These are phyloP conservation scores for Melanotaenia pygmaea DNA, from an alignment of 2,797 vertebrate species.

Conservation along the genomic window DNA sequence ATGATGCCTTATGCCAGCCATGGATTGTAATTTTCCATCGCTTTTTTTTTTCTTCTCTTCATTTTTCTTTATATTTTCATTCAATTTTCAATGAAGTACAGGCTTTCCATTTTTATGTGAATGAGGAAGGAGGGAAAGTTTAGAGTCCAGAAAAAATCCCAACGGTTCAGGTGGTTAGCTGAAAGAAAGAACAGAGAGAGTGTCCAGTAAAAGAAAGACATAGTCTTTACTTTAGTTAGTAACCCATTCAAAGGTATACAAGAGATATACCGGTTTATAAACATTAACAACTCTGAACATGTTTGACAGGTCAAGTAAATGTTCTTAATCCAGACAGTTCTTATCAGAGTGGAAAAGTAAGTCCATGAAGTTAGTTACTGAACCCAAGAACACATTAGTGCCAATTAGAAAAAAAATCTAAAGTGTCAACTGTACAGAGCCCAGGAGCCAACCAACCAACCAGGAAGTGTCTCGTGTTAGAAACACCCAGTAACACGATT, in stretches of 20 bases:
- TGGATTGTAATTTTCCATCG: slow-evolving; percentile 62
- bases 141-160: slow-evolving; percentile 85
- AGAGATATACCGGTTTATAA: slow-evolving; percentile 39
- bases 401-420: slow-evolving; percentile 67
- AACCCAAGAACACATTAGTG: slow-evolving; percentile 70
- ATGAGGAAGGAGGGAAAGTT: slow-evolving; percentile 68
- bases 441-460: slow-evolving; percentile 62
- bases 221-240: slow-evolving; percentile 68
- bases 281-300: slow-evolving; percentile 34
- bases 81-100: slow-evolving; percentile 54
- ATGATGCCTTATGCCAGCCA: slow-evolving; percentile 69
- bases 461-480: slow-evolving; percentile 72
- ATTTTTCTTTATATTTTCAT: slow-evolving; percentile 41
- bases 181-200: slow-evolving; percentile 80
- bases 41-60: slow-evolving; percentile 20
- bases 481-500: slow-evolving; percentile 69
- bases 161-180: slow-evolving; percentile 90
- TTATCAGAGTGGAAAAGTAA: slow-evolving; percentile 33
- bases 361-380: slow-evolving; percentile 59
- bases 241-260: slow-evolving; percentile 47
- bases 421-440: slow-evolving; percentile 68
- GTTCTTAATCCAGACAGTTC: slow-evolving; percentile 29
- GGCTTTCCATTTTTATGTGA: slow-evolving; percentile 65
- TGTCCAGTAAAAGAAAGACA: slow-evolving; percentile 74
- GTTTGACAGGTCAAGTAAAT: slow-evolving; percentile 43